Base-by-base conservation (phyloP, 2,797 vertebrate genomes). In the Myotis planiceps region DNA sequence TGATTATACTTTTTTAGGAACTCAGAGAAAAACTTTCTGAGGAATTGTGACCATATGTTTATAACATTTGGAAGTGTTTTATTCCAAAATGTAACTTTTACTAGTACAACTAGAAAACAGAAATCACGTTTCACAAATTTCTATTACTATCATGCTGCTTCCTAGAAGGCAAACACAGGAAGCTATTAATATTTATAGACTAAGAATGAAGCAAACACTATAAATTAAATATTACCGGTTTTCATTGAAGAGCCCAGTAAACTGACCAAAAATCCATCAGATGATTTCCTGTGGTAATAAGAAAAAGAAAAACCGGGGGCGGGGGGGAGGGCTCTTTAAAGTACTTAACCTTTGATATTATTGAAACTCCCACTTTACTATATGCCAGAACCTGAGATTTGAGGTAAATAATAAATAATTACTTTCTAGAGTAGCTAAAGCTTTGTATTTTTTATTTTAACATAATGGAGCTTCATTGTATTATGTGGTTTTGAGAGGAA, bases 171-270 rank as follows among this genome's bases (percentile, higher is more conserved):
- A 95, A 95, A 69, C 34, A 53, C 0, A 32, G 81, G 72, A 97
- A 94, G 16, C 2, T 88, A 94, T 80, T 96, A 96, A 97, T 81
- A 97, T 78, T 94, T 95, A 93, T 93, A 90, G 39, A 47, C 3
- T 90, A 92, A 93, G 80, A 89, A 49, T 90, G 63, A 85, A 72
- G 51, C 58, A 96, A 97, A 79, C 12, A 60, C 66, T 83, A 16
- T 86, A 96, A 95, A 89, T 96, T 94, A 78, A 96, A 81, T 94
- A 90, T 27, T 27, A 78, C 2, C 1, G 81, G 27, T 82, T 91
- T 63, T 58, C 69, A 25, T 12, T 69, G 39, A 90, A 90, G 32
- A 96, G 47, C 49, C 89, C 19, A 82, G 2, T 76, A 69, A 94
- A 95, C 15, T 51, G 89, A 72, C 18, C 9, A 74, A 97, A 97